A percentile compares a stretch with the other conserved stretches of the same genome.
These are phyloP conservation scores for Artibeus jamaicensis DNA, from an alignment of 2,797 vertebrate species.

Conservation along the genomic window DNA sequence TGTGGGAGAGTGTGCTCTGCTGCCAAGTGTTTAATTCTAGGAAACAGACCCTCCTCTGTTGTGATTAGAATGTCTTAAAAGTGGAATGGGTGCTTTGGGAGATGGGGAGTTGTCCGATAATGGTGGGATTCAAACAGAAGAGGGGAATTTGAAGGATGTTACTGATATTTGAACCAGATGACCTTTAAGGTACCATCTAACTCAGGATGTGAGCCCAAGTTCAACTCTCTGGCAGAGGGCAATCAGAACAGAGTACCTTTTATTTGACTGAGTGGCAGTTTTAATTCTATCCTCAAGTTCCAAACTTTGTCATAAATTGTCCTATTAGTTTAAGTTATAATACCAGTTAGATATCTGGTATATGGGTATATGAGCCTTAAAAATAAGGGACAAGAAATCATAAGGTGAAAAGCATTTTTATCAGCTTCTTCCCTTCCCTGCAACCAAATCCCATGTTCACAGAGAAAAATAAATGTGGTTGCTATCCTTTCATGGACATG, in stretches of 20 bases:
- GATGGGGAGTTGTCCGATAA: neutral
- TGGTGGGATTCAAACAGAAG: neutral
- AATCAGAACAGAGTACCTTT: neutral
- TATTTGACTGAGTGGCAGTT: neutral
- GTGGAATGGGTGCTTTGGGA: neutral
- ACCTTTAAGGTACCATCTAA: neutral
- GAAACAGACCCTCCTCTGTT: neutral
- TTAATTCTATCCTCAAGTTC: neutral
- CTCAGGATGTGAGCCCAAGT: neutral
- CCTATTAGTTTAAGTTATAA: constrained; percentile 46
- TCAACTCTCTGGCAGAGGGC: neutral
- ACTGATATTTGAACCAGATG: neutral
- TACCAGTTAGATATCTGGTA: constrained; percentile 37
- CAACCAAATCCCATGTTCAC: neutral
- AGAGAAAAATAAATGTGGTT: constrained; percentile 40
- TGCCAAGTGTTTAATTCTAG: neutral
- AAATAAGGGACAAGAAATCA: constrained; percentile 51
- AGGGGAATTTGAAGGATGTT: neutral
- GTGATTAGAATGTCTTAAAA: neutral
- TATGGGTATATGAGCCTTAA: constrained; percentile 45
- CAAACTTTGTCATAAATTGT: constrained; percentile 41
- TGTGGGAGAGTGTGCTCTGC: neutral
- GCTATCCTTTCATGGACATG: neutral
- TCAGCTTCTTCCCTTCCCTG: neutral
- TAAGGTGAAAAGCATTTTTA: constrained; percentile 23